phyloP scores from a whole-genome alignment of 2,113 vertebrate genomes.

The Echinops telfairi region DNA sequence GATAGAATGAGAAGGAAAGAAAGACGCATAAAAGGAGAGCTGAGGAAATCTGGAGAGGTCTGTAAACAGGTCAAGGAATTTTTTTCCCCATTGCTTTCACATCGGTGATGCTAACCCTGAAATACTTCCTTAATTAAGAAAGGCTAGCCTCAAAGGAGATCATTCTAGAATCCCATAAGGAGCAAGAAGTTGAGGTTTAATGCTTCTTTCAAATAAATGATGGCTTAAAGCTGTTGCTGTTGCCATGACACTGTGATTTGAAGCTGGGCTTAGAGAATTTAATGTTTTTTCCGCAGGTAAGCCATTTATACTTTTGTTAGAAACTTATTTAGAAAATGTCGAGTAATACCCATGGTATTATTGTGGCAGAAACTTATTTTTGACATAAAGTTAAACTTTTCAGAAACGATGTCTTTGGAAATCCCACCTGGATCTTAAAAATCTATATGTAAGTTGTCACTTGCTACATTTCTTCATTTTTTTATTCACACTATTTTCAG shows the following conservation, averaged over 20 bases:
- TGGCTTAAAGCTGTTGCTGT: background rate
- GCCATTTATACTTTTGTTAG: conserved; percentile 25
- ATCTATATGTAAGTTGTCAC: background rate
- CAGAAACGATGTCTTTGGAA: conserved; percentile 9
- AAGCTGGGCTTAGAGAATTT: background rate
- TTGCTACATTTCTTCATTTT: background rate
- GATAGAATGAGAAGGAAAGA: background rate
- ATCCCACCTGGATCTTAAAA: background rate
- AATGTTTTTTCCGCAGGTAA: background rate
- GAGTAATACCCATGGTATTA: background rate
- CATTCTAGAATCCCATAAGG: background rate
- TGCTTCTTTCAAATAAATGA: conserved; percentile 55
- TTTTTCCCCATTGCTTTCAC: conserved; percentile 47
- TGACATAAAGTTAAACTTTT: conserved; percentile 32
- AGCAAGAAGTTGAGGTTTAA: conserved; percentile 1
- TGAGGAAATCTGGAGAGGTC: background rate
- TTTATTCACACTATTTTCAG: background rate
- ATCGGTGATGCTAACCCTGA: conserved; percentile 8
- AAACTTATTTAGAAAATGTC: conserved; percentile 51
- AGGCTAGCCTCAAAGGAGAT: conserved; percentile 29
- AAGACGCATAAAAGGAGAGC: background rate
- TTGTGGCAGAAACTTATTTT: conserved; percentile 20
- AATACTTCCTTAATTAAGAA: conserved; percentile 35
- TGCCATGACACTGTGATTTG: conserved; percentile 8
- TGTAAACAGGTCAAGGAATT: conserved; percentile 17